These are phyloP conservation scores for Asteroscopus sphinx DNA, from an alignment of 2,888 invertebrate species.

Conservation along the genomic window DNA sequence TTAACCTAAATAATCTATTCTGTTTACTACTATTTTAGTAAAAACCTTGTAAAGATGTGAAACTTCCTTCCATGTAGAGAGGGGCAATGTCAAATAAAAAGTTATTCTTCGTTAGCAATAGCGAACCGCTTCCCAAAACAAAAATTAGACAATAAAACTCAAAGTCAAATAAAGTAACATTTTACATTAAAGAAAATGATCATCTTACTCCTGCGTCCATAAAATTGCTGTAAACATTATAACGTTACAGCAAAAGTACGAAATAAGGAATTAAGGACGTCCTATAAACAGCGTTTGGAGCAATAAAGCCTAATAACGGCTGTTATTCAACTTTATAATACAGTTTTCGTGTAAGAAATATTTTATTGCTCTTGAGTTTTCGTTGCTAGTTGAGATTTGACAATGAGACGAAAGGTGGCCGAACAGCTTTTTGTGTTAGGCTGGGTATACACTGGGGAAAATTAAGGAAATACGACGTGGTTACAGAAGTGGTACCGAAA, in stretches of 20 bases:
- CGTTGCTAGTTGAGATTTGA: slow-evolving; percentile 38
- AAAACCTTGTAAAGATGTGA: too few relatives aligned
- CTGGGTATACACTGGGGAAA: not conserved
- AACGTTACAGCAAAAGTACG: slow-evolving; percentile 18
- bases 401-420: not conserved
- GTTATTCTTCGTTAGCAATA: too few relatives aligned
- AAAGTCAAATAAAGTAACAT: not conserved
- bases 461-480: too few relatives aligned
- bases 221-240: slow-evolving; percentile 15
- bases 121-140: not conserved
- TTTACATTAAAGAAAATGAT: slow-evolving; percentile 6
- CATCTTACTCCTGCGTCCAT: not conserved
- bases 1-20: too few relatives aligned
- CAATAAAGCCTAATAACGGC: slow-evolving; percentile 67
- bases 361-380: slow-evolving; percentile 58
- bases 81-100: too few relatives aligned
- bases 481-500: too few relatives aligned
- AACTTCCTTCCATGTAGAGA: too few relatives aligned
- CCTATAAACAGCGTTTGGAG: slow-evolving; percentile 12
- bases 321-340: slow-evolving; percentile 77
- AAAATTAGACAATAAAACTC: not conserved
- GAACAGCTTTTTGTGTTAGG: not conserved
- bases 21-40: too few relatives aligned
- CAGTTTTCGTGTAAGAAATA: slow-evolving; percentile 66
- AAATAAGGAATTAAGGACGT: slow-evolving; percentile 22